Percentiles rank a stretch among this genome's conserved stretches.
Conservation (phyloP, 2,797 vertebrate species). For the Melanotaenia trifasciata region DNA sequence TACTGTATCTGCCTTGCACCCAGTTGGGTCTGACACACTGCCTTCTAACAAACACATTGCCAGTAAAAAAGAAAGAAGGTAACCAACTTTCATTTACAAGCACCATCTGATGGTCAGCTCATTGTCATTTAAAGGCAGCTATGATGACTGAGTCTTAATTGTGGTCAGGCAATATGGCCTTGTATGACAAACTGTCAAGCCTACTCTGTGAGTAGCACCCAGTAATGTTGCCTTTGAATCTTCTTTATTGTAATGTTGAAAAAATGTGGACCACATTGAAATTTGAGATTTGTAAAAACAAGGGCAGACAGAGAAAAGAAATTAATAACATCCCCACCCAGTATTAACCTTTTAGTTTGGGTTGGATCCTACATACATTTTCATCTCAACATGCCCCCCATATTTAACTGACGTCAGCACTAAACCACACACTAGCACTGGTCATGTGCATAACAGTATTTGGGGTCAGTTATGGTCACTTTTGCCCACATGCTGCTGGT, state of each 20-base stretch:
- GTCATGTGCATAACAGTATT: constrained; percentile 26
- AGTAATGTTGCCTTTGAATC: neutral
- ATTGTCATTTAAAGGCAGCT: constrained; percentile 47
- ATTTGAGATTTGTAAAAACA: neutral
- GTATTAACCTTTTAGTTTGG: constrained; percentile 11
- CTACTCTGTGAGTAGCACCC: constrained; percentile 4
- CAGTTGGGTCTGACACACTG: constrained; percentile 34
- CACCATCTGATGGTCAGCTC: constrained; percentile 39
- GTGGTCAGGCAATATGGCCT: constrained; percentile 19
- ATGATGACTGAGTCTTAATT: constrained; percentile 33
- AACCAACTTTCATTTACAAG: constrained; percentile 50
- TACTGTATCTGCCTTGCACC: constrained; percentile 29
- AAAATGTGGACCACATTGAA: constrained; percentile 11
- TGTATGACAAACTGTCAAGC: constrained; percentile 34
- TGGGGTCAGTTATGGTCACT: constrained; percentile 37
- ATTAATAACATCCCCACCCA: constrained; percentile 6
- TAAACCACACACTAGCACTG: constrained; percentile 23
- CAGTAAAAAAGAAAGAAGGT: neutral
- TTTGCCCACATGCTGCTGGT: constrained; percentile 47
- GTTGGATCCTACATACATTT: constrained; percentile 20
- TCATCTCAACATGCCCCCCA: constrained; percentile 11
- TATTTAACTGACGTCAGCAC: constrained; percentile 40
- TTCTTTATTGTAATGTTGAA: neutral
- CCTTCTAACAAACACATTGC: constrained; percentile 15
- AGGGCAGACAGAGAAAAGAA: neutral